These are phyloP conservation scores for Chloropsis cyanopogon DNA, from an alignment of 2,113 vertebrate genomes.

Conservation along the genomic window DNA sequence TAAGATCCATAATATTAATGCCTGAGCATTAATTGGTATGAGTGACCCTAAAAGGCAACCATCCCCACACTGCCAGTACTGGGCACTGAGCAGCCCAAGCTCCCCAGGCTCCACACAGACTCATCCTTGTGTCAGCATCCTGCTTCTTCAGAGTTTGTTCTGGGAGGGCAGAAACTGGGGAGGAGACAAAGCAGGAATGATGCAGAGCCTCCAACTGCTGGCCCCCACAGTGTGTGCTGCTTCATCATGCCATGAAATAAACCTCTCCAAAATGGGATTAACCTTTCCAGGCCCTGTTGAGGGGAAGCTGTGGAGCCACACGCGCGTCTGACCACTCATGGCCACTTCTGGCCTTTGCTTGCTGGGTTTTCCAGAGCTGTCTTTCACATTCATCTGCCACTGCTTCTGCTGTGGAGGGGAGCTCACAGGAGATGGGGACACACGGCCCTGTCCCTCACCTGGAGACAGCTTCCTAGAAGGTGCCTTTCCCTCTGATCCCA, in stretches of 20 bases:
- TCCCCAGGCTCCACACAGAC: fast-evolving
- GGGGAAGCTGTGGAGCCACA: not conserved
- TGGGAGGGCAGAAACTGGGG: not conserved
- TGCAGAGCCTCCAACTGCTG: fast-evolving
- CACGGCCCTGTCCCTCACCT: not conserved
- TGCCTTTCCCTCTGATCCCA: not conserved
- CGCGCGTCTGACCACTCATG: not conserved
- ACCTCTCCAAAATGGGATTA: not conserved
- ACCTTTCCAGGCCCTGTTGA: not conserved
- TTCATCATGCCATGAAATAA: fast-evolving
- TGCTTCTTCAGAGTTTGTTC: not conserved
- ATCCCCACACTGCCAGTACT: fast-evolving
- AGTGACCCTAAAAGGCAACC: not conserved
- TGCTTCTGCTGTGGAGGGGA: not conserved
- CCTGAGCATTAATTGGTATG: not conserved
- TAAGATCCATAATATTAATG: not conserved
- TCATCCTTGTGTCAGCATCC: not conserved
- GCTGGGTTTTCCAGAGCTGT: not conserved
- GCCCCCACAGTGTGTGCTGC: fast-evolving
- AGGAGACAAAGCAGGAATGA: not conserved
- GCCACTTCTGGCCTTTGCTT: not conserved
- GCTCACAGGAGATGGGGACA: not conserved
- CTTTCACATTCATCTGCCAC: not conserved
- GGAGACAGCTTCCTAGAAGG: not conserved
- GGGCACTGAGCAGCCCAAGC: not conserved